phyloP scores from a whole-genome alignment of 2,797 vertebrate species.

The Mareca strepera region DNA sequence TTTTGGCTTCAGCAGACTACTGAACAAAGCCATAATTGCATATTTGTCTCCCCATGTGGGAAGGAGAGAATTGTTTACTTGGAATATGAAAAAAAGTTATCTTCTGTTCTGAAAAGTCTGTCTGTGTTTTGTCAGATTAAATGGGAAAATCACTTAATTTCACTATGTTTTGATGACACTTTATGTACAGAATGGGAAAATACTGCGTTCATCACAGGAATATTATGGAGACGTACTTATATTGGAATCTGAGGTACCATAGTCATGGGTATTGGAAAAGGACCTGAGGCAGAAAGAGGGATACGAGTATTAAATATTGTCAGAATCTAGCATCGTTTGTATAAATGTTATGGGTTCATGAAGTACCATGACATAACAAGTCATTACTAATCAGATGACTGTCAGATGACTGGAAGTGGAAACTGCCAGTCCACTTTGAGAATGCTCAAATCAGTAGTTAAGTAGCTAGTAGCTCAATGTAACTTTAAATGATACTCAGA shows the following conservation, averaged over 20 bases:
- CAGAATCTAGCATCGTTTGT: not conserved
- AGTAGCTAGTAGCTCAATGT: not conserved
- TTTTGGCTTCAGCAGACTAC: not conserved
- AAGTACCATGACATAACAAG: not conserved
- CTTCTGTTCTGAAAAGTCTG: not conserved
- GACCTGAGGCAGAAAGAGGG: not conserved
- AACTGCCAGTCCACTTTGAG: not conserved
- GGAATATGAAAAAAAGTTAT: not conserved
- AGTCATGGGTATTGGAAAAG: not conserved
- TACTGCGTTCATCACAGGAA: not conserved
- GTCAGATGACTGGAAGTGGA: not conserved
- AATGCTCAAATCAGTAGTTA: not conserved
- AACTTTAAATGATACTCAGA: not conserved
- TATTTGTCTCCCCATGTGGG: not conserved
- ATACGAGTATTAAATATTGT: not conserved
- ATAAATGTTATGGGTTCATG: not conserved
- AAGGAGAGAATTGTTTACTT: not conserved
- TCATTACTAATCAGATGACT: not conserved
- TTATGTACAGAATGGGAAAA: not conserved
- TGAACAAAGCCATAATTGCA: not conserved
- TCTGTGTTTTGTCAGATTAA: not conserved
- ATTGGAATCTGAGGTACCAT: not conserved
- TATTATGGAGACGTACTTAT: not conserved
- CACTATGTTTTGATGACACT: not conserved
- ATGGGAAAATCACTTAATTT: not conserved